Percentiles rank a stretch among this genome's conserved stretches.
phyloP scores from a whole-genome alignment of 2,113 vertebrate species.

The Chunga burmeisteri region DNA sequence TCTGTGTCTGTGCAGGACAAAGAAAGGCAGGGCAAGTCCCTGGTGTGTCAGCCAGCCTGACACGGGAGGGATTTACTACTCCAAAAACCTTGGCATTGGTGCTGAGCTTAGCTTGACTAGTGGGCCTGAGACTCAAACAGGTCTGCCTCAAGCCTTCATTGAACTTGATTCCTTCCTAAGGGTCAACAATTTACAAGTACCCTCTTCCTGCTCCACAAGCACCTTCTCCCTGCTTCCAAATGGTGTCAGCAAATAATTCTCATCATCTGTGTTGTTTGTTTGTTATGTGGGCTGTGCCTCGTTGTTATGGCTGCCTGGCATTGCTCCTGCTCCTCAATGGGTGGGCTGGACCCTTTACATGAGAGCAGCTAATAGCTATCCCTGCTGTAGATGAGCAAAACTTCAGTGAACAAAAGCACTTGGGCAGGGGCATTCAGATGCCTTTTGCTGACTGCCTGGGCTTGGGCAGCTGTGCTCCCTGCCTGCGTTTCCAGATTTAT shows the following conservation, averaged over 20 bases:
- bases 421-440: rapidly evolving
- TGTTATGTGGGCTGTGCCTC: neutral
- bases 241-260: neutral
- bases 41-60: neutral
- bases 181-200: neutral
- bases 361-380: neutral
- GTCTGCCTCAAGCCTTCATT: neutral
- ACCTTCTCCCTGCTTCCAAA: neutral
- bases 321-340: neutral
- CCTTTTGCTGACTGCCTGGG: neutral
- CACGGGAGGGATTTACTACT: neutral
- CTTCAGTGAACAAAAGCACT: neutral
- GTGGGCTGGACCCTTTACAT: neutral
- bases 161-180: neutral
- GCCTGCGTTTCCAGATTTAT: neutral
- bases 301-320: neutral
- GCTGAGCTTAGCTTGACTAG: neutral
- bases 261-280: no score
- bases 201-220: neutral
- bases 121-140: neutral
- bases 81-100: neutral
- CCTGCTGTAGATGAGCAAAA: neutral
- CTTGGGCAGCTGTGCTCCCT: rapidly evolving
- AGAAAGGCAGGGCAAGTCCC: neutral
- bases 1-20: neutral